Evolutionary conservation across 2,888 invertebrate species (phyloP), one percentile per base, ranked within the genome.

Genomic region (Deilephila porcellus): DNA sequence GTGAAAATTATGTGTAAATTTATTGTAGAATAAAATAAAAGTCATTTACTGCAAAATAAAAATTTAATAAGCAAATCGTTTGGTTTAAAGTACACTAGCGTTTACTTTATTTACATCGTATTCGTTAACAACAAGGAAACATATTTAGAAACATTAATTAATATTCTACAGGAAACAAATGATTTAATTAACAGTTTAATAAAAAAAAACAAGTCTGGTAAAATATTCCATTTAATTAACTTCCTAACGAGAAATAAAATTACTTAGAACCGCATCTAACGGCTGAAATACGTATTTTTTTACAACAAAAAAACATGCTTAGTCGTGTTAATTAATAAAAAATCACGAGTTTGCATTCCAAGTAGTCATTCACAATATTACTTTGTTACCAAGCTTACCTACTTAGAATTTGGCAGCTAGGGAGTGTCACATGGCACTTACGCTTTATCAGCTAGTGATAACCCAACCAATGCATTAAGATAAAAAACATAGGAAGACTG

Each of bases 381-480:
- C 76, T 76, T 76, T 76, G 79, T 82, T 79, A 77, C 75, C 72
- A 81, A 78, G 78, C 76, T 80, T 74, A 83, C 76, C 79, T 74
- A 83, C 82, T 83, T 84, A 85, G 82, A 86, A 90, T 90, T 92
- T 85, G 83, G 88, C 85, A 83, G 92, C 93, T 91, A 93, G 88
- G 89, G 89, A 89, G 92, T 92, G 92, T 91, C 93, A 91, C 93
- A 92, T 91, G 92, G 90, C 93, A 92, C 92, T 90, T 90, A 88
- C 77, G 73, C 84, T 78, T 89, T 93, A 93, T 93, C 93, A 90
- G 83, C 84, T 85, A 82, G 82, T 83, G 94, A 94, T 94, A 94
- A 93, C 91, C 93, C 91, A 89, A 89, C 89, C 90, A 89, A 85
- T 92, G 90, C 90, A 91, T 90, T 90, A 88, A 89, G 93, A 93